Evolutionary conservation across 2,797 vertebrate species (phyloP).

Genomic region (Graptemys geographica): DNA sequence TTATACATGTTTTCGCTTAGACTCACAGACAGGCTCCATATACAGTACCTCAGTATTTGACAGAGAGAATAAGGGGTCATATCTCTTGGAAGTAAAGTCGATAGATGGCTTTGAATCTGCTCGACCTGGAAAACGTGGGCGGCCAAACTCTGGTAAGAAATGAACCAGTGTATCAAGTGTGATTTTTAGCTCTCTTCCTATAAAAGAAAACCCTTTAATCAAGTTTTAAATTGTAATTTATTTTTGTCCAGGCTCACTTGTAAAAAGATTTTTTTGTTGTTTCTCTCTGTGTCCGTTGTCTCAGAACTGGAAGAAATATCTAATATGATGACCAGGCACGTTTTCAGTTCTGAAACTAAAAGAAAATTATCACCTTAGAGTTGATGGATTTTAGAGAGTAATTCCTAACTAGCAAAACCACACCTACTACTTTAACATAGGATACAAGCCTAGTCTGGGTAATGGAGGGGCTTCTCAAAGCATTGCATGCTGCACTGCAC

Average conservation of each 20-base stretch:
- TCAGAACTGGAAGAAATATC: not conserved
- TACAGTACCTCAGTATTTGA: slow-evolving; percentile 89
- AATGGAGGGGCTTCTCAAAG: not conserved
- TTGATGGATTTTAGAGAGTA: not conserved
- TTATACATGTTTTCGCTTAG: slow-evolving; percentile 86
- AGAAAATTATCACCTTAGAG: not conserved
- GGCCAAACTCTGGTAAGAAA: slow-evolving; percentile 89
- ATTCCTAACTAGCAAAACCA: not conserved
- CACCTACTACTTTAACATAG: accelerated
- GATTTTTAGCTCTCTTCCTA: not conserved
- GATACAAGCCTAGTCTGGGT: not conserved
- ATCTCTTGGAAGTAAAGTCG: slow-evolving; percentile 90
- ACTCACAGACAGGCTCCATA: slow-evolving; percentile 87
- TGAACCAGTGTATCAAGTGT: not conserved
- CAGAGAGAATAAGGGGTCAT: slow-evolving; percentile 89
- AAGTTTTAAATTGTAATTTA: not conserved
- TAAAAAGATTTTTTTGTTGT: not conserved
- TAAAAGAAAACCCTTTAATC: not conserved
- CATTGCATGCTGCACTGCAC: not conserved
- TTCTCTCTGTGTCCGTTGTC: not conserved
- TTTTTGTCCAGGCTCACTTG: not conserved
- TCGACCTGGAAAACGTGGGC: slow-evolving; percentile 88
- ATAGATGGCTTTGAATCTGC: slow-evolving; percentile 90
- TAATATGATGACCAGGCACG: not conserved
- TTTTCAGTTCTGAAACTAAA: slow-evolving; percentile 6